A percentile compares a stretch with the other conserved stretches of the same genome.
Evolutionary conservation across 2,113 vertebrate genomes (phyloP).

Genomic region (Thalassoma bifasciatum): DNA sequence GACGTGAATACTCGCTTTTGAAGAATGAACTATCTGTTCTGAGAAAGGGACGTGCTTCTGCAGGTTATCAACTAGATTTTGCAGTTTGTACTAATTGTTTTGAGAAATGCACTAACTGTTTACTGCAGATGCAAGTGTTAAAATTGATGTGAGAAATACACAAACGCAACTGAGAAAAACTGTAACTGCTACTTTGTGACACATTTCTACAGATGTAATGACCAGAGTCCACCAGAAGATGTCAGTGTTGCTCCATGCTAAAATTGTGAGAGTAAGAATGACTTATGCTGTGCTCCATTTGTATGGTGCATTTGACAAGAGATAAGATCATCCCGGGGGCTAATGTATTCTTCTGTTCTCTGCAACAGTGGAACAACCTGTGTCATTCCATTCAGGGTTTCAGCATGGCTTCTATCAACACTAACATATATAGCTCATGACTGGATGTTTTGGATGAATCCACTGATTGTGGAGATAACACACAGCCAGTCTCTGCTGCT

Average conservation of each 20-base stretch:
- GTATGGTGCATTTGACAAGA: neutral
- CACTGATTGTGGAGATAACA: constrained; percentile 5
- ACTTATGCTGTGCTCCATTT: neutral
- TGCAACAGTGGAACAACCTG: neutral
- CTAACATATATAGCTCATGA: neutral
- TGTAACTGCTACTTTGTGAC: too few relatives aligned
- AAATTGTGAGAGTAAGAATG: neutral
- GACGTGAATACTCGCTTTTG: too few relatives aligned
- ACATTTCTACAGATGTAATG: neutral
- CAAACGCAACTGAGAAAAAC: too few relatives aligned
- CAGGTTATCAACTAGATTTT: too few relatives aligned
- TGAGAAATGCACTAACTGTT: too few relatives aligned
- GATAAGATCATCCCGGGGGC: neutral
- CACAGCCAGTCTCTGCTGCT: neutral
- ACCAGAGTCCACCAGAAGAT: constrained; percentile 58
- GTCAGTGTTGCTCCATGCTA: constrained; percentile 78
- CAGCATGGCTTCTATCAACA: neutral
- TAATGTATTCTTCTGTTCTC: too few relatives aligned
- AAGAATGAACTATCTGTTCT: too few relatives aligned
- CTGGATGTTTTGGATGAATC: neutral
- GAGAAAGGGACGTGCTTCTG: too few relatives aligned
- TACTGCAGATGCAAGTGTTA: too few relatives aligned
- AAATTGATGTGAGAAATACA: too few relatives aligned
- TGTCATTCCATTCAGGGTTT: neutral
- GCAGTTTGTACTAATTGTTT: too few relatives aligned